A percentile compares a stretch with the other conserved stretches of the same genome.
Evolutionary conservation across 2,113 vertebrate species (phyloP).

Genomic region (Mus pahari): DNA sequence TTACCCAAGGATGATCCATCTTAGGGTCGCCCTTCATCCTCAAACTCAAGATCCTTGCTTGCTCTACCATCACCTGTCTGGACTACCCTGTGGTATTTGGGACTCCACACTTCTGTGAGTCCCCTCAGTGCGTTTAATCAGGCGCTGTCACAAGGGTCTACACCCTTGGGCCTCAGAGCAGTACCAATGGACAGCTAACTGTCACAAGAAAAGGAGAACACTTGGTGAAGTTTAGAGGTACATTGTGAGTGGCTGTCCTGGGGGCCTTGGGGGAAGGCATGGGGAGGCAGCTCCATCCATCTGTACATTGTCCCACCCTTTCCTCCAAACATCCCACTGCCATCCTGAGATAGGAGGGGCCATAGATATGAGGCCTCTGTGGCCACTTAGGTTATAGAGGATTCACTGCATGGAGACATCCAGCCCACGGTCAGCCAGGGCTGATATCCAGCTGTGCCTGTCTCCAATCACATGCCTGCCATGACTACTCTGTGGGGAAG

Average conservation of each 20-base stretch:
- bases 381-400: accelerated
- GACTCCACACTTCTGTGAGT: not conserved
- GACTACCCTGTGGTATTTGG: too few species aligned
- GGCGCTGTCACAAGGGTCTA: not conserved
- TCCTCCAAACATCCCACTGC: not conserved
- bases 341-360: not conserved
- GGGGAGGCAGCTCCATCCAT: not conserved
- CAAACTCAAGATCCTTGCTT: not conserved
- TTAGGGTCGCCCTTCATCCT: not conserved
- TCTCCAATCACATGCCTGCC: not conserved
- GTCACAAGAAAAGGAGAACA: accelerated
- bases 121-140: not conserved
- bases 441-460: accelerated
- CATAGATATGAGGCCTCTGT: not conserved
- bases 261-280: not conserved
- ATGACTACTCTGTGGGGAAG: not conserved
- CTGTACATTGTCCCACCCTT: not conserved
- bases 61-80: accelerated
- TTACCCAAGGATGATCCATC: not conserved
- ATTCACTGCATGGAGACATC: not conserved
- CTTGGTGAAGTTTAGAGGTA: not conserved
- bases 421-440: not conserved
- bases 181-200: not conserved
- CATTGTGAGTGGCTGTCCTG: too few species aligned
- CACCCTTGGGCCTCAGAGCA: too few species aligned